A percentile compares a stretch with the other conserved stretches of the same genome.
Evolutionary conservation across 2,888 invertebrate genomes (phyloP).

Genomic region (Aphelenchoides bicaudatus): DNA sequence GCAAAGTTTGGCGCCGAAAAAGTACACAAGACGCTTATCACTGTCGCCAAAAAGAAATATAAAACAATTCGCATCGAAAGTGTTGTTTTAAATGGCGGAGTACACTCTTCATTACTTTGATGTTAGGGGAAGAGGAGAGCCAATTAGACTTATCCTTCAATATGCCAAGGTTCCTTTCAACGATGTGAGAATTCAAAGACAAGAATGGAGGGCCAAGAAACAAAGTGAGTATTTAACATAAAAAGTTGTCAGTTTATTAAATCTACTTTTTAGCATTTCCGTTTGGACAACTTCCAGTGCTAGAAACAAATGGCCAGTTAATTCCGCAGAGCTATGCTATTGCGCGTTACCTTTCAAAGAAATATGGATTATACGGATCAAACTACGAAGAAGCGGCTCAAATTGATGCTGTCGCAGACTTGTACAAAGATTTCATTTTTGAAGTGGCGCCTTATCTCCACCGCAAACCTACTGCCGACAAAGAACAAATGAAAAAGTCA

Average conservation of each 20-base stretch:
- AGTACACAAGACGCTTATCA: too few relatives aligned
- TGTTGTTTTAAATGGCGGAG: constrained; percentile 4
- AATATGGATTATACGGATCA: not conserved
- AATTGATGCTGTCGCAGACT: not conserved
- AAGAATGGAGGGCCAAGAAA: not conserved
- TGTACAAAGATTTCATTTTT: not conserved
- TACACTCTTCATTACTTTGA: constrained; percentile 9
- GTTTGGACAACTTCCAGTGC: constrained; percentile 20
- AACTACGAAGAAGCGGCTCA: not conserved
- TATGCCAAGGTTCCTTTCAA: not conserved
- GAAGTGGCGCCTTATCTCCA: not conserved
- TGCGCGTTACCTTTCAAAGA: constrained; percentile 13
- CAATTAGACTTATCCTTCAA: constrained; percentile 11
- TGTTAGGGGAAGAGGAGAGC: not conserved
- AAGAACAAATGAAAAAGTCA: not conserved
- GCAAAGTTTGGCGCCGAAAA: too few relatives aligned
- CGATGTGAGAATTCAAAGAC: not conserved
- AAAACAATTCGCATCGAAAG: too few relatives aligned
- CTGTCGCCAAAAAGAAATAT: too few relatives aligned
- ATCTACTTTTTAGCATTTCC: constrained; percentile 10
- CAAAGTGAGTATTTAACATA: not conserved
- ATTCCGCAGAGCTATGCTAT: constrained; percentile 22
- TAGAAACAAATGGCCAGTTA: constrained; percentile 10
- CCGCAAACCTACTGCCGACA: too few relatives aligned
- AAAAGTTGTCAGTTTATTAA: not conserved